Conservation (phyloP, 2,888 invertebrate genomes). For the Phaedon cochleariae region DNA sequence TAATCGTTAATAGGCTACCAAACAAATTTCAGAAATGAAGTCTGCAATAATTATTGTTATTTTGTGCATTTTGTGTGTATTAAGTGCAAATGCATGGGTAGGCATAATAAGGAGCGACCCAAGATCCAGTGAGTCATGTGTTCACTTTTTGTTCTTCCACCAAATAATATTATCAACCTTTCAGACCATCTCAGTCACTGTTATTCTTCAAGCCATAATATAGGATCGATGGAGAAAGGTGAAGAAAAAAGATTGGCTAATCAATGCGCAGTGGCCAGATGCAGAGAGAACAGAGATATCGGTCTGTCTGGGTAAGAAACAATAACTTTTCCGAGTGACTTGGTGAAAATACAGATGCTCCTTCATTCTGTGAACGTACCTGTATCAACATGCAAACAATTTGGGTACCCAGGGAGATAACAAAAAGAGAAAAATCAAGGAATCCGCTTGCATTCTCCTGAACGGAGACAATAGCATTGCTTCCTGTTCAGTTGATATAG, state of each 20-base stretch:
- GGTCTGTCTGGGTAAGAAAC: conserved; percentile 20
- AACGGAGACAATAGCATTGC: no score
- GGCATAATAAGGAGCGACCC: conserved; percentile 17
- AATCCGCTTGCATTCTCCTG: no score
- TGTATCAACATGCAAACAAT: no score
- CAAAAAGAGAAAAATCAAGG: no score
- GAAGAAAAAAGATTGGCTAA: conserved; percentile 24
- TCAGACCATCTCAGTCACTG: conserved; percentile 21
- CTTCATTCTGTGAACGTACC: no score
- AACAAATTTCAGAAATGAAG: not conserved
- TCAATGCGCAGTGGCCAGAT: conserved; percentile 19
- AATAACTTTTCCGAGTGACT: not conserved
- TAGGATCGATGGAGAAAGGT: conserved; percentile 20
- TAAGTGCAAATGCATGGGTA: conserved; percentile 19
- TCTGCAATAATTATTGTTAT: not conserved
- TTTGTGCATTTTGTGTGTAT: conserved; percentile 15
- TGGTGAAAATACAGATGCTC: no score
- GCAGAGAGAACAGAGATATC: conserved; percentile 17
- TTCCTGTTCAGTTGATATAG: no score
- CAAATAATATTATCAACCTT: conserved; percentile 6
- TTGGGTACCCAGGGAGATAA: no score
- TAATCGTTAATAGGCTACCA: not conserved
- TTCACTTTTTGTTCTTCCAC: no score
- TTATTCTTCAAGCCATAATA: not conserved
- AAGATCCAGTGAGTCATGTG: conserved; percentile 12